Conservation (phyloP, 2,113 vertebrate genomes). For the Columba livia region DNA sequence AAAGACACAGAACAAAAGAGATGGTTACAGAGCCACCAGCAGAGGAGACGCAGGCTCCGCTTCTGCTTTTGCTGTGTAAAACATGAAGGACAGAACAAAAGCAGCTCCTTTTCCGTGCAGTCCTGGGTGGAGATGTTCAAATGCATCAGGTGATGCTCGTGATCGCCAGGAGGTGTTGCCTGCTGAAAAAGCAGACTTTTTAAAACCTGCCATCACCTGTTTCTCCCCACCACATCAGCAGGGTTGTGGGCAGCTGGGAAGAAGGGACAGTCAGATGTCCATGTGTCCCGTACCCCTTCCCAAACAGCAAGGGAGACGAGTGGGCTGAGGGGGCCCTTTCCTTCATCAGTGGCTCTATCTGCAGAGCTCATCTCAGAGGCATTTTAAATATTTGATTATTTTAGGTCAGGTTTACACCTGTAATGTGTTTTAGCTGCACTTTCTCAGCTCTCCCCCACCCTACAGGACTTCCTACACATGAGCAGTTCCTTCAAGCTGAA, state of each 20-base stretch:
- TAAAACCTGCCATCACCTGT: fast-evolving
- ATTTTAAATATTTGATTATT: neutral
- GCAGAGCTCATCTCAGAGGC: neutral
- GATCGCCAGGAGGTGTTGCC: neutral
- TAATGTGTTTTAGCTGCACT: neutral
- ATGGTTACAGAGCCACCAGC: neutral
- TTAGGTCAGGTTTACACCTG: neutral
- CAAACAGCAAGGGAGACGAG: neutral
- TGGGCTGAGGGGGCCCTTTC: fast-evolving
- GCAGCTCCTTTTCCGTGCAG: neutral
- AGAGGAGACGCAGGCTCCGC: neutral
- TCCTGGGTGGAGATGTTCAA: neutral
- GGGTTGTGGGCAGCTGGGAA: neutral
- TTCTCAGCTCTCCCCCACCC: neutral
- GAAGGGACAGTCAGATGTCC: neutral
- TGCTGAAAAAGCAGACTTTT: neutral
- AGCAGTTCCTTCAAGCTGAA: neutral
- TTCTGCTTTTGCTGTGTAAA: neutral
- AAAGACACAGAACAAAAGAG: neutral
- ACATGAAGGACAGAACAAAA: neutral
- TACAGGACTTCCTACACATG: neutral
- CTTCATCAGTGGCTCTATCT: neutral
- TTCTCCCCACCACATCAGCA: neutral
- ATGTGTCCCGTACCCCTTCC: neutral
- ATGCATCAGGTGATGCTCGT: neutral